Percentiles rank a stretch among this genome's conserved stretches.
Conservation (phyloP, 2,797 vertebrate species). For the Pseudochirops corinnae region DNA sequence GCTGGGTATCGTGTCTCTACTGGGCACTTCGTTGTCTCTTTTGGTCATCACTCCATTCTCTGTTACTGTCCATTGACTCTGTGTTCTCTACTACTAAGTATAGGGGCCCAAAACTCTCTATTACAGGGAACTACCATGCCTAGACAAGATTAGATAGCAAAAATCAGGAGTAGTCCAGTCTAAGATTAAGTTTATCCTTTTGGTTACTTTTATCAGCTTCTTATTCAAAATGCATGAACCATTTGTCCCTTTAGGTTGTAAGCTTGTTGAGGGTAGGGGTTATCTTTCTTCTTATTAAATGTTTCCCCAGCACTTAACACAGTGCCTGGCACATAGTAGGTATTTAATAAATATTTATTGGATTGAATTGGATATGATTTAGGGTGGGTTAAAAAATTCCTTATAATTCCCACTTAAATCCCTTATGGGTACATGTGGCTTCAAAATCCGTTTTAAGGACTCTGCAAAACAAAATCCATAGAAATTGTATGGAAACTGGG, state of each 20-base stretch:
- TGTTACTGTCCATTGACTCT: not conserved
- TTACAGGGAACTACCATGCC: not conserved
- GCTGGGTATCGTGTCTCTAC: not conserved
- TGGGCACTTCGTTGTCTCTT: not conserved
- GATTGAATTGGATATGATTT: not conserved
- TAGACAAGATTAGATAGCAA: not conserved
- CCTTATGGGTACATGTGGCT: not conserved
- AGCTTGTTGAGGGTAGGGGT: not conserved
- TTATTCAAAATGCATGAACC: not conserved
- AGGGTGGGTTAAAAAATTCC: not conserved
- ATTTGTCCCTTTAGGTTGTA: not conserved
- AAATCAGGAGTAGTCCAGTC: not conserved
- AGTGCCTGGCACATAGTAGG: not conserved
- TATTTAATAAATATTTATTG: not conserved
- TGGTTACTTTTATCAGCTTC: not conserved
- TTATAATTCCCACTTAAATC: not conserved
- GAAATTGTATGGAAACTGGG: not conserved
- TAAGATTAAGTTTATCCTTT: not conserved
- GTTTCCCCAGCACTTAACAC: not conserved
- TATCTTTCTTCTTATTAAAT: not conserved
- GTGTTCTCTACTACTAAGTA: not conserved
- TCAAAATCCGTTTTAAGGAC: not conserved
- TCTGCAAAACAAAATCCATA: not conserved
- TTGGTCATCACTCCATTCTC: not conserved
- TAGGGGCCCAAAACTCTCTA: not conserved